Percentiles rank a stretch among this genome's conserved stretches.
Evolutionary conservation across 2,888 invertebrate genomes (phyloP).

Genomic region (Caenorhabditis becei): DNA sequence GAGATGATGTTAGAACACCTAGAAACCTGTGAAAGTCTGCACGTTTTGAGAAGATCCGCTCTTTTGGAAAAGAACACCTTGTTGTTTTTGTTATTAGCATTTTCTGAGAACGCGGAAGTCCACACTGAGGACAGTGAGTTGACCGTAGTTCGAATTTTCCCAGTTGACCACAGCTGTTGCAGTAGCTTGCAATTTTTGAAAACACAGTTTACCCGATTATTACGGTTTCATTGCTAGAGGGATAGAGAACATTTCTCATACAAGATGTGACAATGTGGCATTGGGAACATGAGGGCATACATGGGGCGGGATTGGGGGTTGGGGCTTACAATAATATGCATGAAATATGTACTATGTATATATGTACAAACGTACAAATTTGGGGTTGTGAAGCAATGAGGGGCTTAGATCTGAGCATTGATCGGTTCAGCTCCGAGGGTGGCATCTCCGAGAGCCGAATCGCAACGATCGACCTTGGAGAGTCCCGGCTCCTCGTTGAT

Average conservation of each 20-base stretch:
- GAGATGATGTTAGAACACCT: too few species aligned
- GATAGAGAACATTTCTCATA: constrained; percentile 26
- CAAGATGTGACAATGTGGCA: constrained; percentile 51
- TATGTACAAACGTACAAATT: constrained; percentile 48
- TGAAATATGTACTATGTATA: constrained; percentile 46
- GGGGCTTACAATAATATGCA: constrained; percentile 43
- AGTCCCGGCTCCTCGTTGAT: constrained; percentile 35
- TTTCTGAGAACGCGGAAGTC: too few species aligned
- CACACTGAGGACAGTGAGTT: too few species aligned
- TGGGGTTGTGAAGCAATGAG: constrained; percentile 3
- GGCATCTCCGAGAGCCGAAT: constrained; percentile 48
- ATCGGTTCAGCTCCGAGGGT: constrained; percentile 59
- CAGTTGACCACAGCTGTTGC: too few species aligned
- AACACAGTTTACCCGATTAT: too few species aligned
- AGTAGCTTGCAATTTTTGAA: too few species aligned
- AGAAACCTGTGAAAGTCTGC: too few species aligned
- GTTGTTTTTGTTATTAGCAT: too few species aligned
- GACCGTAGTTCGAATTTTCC: too few species aligned
- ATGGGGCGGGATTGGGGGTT: not conserved
- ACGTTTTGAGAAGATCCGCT: too few species aligned
- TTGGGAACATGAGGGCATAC: constrained; percentile 17
- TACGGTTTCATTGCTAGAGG: constrained; percentile 29
- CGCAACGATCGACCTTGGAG: constrained; percentile 51
- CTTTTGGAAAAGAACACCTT: too few species aligned
- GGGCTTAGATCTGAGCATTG: constrained; percentile 54